Evolutionary conservation across 2,888 invertebrate genomes (phyloP).

Genomic region (Lithophane leautieri): DNA sequence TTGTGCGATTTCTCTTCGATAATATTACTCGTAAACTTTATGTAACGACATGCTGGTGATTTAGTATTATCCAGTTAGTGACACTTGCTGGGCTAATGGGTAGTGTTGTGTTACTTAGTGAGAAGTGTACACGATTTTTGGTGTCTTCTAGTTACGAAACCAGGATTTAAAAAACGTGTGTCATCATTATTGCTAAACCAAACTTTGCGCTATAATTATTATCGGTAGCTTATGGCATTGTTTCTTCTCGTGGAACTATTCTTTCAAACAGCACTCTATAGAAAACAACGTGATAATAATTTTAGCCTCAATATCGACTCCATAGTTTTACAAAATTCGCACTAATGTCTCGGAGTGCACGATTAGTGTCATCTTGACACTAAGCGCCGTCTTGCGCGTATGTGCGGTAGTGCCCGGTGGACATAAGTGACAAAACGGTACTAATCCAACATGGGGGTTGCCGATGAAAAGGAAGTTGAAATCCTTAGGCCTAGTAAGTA

Average conservation of each 20-base stretch:
- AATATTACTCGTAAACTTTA: not conserved
- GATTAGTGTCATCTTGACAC: slow-evolving; percentile 59
- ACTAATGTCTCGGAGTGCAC: slow-evolving; percentile 31
- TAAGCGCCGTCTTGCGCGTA: slow-evolving; percentile 46
- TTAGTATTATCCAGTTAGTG: slow-evolving; percentile 2
- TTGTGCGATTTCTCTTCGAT: not conserved
- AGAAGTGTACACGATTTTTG: not conserved
- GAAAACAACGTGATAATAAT: not conserved
- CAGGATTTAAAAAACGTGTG: not conserved
- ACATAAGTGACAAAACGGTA: slow-evolving; percentile 33
- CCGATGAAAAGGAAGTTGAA: slow-evolving; percentile 62
- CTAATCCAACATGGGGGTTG: slow-evolving; percentile 63
- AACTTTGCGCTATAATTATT: not conserved
- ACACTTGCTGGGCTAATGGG: not conserved
- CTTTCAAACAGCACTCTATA: not conserved
- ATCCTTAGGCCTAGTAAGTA: slow-evolving; percentile 73
- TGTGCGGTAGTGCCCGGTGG: slow-evolving; percentile 40
- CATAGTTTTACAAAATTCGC: slow-evolving; percentile 30
- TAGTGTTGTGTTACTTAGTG: not conserved
- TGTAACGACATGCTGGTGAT: not conserved
- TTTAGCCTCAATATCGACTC: slow-evolving; percentile 28
- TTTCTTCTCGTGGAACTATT: not conserved
- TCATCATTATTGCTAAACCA: not conserved
- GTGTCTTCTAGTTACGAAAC: not conserved
- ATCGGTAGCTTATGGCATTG: too few species aligned